A percentile compares a stretch with the other conserved stretches of the same genome.
Evolutionary conservation across 37 sponge, comb jelly and placozoan genomes (phyloP).

Genomic region (Mnemiopsis leidyi): DNA sequence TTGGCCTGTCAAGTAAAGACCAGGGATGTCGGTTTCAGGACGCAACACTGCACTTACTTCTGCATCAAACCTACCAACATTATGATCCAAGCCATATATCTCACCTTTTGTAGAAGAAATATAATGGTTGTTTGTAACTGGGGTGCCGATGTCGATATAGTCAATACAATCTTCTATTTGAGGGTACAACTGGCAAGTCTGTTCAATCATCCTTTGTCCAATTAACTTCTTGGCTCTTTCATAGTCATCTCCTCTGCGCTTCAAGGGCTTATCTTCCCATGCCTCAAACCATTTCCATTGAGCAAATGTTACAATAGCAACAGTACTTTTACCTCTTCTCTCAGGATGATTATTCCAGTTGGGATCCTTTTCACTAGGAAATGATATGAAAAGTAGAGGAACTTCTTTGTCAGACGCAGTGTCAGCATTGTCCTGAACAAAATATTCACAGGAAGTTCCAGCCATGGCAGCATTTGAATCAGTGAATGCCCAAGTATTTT

Average conservation of each 20-base stretch:
- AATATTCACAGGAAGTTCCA: slow-evolving; percentile 60
- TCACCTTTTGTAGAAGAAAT: slow-evolving; percentile 75
- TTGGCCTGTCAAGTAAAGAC: slow-evolving; percentile 88
- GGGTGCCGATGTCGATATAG: slow-evolving; percentile 86
- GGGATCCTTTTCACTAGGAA: slow-evolving; percentile 91
- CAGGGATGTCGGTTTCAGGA: slow-evolving; percentile 74
- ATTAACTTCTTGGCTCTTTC: slow-evolving; percentile 72
- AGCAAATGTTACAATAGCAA: slow-evolving; percentile 74
- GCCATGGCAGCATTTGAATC: slow-evolving; percentile 49
- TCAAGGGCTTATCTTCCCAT: slow-evolving; percentile 73
- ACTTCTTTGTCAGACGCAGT: slow-evolving; percentile 68
- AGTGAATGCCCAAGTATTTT: slow-evolving; percentile 80
- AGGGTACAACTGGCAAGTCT: slow-evolving; percentile 76
- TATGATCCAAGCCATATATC: slow-evolving; percentile 86
- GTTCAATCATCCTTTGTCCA: slow-evolving; percentile 73
- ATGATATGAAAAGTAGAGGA: slow-evolving; percentile 86
- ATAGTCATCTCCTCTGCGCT: slow-evolving; percentile 82
- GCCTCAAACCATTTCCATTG: slow-evolving; percentile 83
- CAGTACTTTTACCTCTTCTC: slow-evolving; percentile 78
- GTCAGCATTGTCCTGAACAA: slow-evolving; percentile 53
- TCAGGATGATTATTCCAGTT: slow-evolving; percentile 69
- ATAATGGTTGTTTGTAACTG: slow-evolving; percentile 83
- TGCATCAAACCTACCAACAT: slow-evolving; percentile 71
- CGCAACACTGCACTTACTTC: slow-evolving; percentile 70
- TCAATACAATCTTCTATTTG: slow-evolving; percentile 81